Base-by-base conservation (phyloP, 2,113 vertebrate genomes). In the Oryzias javanicus region DNA sequence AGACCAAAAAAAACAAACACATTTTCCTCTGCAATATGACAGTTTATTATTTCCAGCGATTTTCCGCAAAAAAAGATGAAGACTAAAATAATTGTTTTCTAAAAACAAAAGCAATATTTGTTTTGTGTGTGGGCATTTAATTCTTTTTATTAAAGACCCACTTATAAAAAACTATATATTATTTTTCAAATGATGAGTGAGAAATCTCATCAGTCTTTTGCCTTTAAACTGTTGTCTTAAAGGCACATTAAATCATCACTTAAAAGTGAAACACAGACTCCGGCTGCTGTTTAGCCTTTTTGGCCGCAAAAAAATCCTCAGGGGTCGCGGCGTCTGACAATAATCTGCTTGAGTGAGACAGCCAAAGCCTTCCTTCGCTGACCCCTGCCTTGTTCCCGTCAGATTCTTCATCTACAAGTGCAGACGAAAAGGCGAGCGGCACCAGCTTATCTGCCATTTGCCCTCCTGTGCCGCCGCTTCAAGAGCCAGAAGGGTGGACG, bases 391-490 rank as follows among this genome's bases (percentile, higher is more conserved):
- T 72, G 67, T 78, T 84, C 74, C 84, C 76, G 81, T 84, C 81
- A 79, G 57, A 69, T 80, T 84, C 67, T 70, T 78, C 42, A 52
- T 25, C 42, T 49, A 60, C 42, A 63, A 67, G 35, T 47, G 6
- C n/a, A 67, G 72, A 79, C 42, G 70, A 60, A 74, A 54, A 70
- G 17, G 60, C 77, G 74, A 56, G 46, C 61, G 72, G 76, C 89
- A 87, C 85, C 85, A 75, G 76, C 53, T 78, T 84, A 74, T 62
- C 70, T 84, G 68, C 72, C 73, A 76, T 73, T 74, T 71, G 64
- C 51, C 70, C 80, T 74, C 49, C 16, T 60, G 14, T 48, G 49
- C 47, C 59, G 60, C 42, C 47, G 45, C 54, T 16, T 45, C 59
- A 57, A 49, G 64, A 48, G 55, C 42, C 55, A 51, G 46, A 49